phyloP scores from a whole-genome alignment of 2,113 vertebrate species.

The Diphyllodes magnificus region DNA sequence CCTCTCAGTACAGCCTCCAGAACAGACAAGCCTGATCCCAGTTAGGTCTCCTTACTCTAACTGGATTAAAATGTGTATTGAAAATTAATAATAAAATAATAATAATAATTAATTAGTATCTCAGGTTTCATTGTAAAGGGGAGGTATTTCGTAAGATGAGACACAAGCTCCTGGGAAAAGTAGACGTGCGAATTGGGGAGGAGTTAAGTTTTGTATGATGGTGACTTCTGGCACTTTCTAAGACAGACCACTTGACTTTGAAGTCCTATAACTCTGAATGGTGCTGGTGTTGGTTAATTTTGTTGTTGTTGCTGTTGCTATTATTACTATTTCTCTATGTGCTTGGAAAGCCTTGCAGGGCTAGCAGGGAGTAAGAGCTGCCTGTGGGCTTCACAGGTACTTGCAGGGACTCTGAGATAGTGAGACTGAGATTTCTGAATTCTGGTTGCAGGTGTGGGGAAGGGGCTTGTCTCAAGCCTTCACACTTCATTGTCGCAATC shows the following conservation, averaged over 20 bases:
- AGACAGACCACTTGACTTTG: not conserved
- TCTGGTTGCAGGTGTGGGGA: not conserved
- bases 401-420: not conserved
- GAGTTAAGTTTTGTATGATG: not conserved
- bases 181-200: not conserved
- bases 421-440: not conserved
- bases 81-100: not conserved
- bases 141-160: not conserved
- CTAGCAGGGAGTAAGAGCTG: not conserved
- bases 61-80: not conserved
- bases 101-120: not conserved
- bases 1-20: not conserved
- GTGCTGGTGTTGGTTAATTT: not conserved
- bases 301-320: not conserved
- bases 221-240: not conserved
- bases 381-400: not conserved
- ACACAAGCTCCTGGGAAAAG: not conserved
- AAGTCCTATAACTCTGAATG: not conserved
- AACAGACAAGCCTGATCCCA: not conserved
- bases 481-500: not conserved
- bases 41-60: not conserved
- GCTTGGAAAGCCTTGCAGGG: not conserved
- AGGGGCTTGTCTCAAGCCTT: not conserved
- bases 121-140: not conserved
- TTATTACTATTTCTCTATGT: not conserved